Conservation (phyloP, 2,797 vertebrate species). For the Sarcophilus harrisii region DNA sequence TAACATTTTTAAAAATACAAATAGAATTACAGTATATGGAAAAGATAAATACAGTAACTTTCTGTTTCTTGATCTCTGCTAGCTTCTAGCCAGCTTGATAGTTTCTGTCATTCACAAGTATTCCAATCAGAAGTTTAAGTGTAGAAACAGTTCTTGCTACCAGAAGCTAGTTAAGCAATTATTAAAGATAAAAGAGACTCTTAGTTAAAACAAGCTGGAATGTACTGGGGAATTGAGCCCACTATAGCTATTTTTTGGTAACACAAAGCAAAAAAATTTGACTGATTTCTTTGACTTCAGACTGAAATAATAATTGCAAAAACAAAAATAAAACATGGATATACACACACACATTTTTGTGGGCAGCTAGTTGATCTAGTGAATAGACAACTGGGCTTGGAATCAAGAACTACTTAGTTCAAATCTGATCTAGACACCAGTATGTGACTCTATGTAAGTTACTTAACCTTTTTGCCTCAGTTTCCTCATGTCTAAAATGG, state of each 20-base stretch:
- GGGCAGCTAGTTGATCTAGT: neutral
- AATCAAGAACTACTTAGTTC: neutral
- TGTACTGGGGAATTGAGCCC: neutral
- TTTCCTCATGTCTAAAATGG: neutral
- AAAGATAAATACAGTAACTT: neutral
- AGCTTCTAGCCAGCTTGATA: neutral
- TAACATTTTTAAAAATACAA: neutral
- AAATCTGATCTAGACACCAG: neutral
- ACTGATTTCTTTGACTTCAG: neutral
- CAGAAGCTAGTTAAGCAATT: neutral
- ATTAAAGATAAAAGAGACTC: neutral
- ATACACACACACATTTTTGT: neutral
- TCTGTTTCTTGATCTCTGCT: neutral
- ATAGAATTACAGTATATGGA: neutral
- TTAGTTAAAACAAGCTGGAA: neutral
- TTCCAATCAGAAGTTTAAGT: neutral
- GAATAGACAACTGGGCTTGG: neutral
- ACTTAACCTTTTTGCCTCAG: neutral
- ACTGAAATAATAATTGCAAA: neutral
- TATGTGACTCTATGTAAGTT: neutral
- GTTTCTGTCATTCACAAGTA: constrained; percentile 24
- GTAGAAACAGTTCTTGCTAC: neutral
- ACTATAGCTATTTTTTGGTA: neutral
- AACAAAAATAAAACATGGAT: neutral
- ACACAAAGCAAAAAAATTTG: neutral